Conservation (phyloP, 2,888 invertebrate species). For the Kuschelorhynchus macadamiae region DNA sequence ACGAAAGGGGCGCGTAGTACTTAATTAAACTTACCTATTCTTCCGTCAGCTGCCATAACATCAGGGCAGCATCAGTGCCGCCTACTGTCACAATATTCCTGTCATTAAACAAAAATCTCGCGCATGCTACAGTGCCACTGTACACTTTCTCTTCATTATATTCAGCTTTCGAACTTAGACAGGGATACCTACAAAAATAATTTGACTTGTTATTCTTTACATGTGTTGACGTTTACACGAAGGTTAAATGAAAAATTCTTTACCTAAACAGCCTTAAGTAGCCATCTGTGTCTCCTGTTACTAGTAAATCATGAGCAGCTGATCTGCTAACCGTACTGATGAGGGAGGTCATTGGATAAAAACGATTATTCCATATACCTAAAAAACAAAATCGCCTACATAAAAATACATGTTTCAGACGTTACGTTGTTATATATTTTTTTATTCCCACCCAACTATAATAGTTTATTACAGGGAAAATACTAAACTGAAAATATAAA, state of each 20-base stretch:
- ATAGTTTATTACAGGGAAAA: no score
- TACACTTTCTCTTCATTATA: slow-evolving; percentile 92
- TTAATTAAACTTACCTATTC: slow-evolving; percentile 79
- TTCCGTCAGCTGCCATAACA: slow-evolving; percentile 91
- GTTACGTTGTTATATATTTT: no score
- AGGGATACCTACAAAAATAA: slow-evolving; percentile 76
- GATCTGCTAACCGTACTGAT: slow-evolving; percentile 87
- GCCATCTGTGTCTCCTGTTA: slow-evolving; percentile 92
- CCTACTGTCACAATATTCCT: slow-evolving; percentile 88
- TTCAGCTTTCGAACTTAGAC: slow-evolving; percentile 87
- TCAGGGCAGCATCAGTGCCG: slow-evolving; percentile 89
- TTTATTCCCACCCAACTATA: no score
- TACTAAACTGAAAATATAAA: no score
- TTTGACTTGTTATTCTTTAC: no score
- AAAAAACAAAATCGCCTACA: slow-evolving; percentile 51
- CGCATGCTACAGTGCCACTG: slow-evolving; percentile 84
- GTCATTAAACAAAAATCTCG: slow-evolving; percentile 89
- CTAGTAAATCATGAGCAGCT: slow-evolving; percentile 85
- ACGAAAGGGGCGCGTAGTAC: no score
- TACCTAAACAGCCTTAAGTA: slow-evolving; percentile 71
- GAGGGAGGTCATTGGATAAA: slow-evolving; percentile 87
- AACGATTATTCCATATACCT: slow-evolving; percentile 93
- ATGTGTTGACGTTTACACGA: background rate
- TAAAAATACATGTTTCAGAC: background rate
- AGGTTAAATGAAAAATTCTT: slow-evolving; percentile 1